Percentiles rank a stretch among this genome's conserved stretches.
Evolutionary conservation across 1,140 invertebrate species (phyloP).

Genomic region (Manduca sexta): DNA sequence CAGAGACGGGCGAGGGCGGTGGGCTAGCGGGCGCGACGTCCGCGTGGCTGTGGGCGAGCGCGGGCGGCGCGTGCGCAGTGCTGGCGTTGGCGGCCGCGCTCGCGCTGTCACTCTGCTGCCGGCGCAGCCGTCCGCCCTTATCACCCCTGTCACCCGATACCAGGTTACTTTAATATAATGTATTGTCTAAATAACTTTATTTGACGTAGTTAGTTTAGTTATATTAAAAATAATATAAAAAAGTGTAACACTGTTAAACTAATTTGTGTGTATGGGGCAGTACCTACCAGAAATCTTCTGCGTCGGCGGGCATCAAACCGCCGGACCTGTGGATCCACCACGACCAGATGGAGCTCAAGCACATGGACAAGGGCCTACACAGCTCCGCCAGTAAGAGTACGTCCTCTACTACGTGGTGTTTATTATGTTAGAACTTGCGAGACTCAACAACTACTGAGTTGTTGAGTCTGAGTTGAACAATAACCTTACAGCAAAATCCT

Average conservation of each 20-base stretch:
- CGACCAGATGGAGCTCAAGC: conserved; percentile 96
- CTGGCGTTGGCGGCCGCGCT: conserved; percentile 80
- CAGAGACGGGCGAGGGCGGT: conserved; percentile 60
- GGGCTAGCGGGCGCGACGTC: conserved; percentile 72
- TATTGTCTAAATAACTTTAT: no score
- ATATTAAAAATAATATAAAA: no score
- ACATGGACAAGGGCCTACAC: conserved; percentile 80
- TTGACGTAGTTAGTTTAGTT: no score
- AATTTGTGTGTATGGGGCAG: no score
- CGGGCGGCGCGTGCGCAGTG: conserved; percentile 80
- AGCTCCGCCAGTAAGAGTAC: conserved; percentile 71
- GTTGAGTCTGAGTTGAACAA: no score
- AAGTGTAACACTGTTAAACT: no score
- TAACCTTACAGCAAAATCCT: no score
- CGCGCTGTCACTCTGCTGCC: conserved; percentile 82
- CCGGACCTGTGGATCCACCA: conserved; percentile 99
- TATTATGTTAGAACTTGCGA: no score
- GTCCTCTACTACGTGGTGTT: no score
- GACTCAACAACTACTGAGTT: no score
- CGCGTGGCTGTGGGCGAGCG: conserved; percentile 82
- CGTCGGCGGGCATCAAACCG: conserved; percentile 84
- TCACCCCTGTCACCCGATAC: conserved; percentile 73
- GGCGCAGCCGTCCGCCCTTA: conserved; percentile 74
- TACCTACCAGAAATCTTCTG: conserved; percentile 75
- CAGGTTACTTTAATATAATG: conserved; percentile 46